These are phyloP conservation scores for Boloria euphrosyne DNA, from an alignment of 2,888 invertebrate genomes.

Conservation along the genomic window DNA sequence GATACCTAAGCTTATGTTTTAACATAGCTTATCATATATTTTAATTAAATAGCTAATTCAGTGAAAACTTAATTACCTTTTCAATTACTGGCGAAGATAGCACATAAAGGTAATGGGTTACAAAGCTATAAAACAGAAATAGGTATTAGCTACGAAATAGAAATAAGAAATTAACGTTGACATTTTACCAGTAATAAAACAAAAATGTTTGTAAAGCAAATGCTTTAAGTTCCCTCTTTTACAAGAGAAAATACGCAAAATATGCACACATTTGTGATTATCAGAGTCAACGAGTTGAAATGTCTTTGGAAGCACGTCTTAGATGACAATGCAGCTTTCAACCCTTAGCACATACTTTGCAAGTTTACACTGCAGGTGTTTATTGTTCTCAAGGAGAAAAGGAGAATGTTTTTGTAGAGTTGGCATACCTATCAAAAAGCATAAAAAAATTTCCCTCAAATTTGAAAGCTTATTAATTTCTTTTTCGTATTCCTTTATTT, in stretches of 20 bases:
- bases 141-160: too few relatives aligned
- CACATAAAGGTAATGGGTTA: too few relatives aligned
- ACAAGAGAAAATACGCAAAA: slow-evolving; percentile 2
- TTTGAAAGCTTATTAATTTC: too few relatives aligned
- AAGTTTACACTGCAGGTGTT: slow-evolving; percentile 12
- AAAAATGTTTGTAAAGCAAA: background rate
- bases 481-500: too few relatives aligned
- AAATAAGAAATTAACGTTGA: too few relatives aligned
- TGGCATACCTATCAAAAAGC: slow-evolving; percentile 3
- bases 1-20: too few relatives aligned
- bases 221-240: background rate
- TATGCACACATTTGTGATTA: background rate
- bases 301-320: slow-evolving; percentile 10
- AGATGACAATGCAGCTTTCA: slow-evolving; percentile 19
- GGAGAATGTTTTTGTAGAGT: slow-evolving; percentile 9
- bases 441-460: slow-evolving; percentile 7
- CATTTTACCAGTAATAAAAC: background rate
- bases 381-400: slow-evolving; percentile 17
- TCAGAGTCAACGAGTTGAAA: slow-evolving; percentile 19
- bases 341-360: slow-evolving; percentile 18
- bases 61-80: too few relatives aligned
- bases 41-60: too few relatives aligned
- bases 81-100: too few relatives aligned
- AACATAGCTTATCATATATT: too few relatives aligned
- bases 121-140: too few relatives aligned